phyloP scores from a whole-genome alignment of 2,113 vertebrate species.

The Rhynchomys soricoides region DNA sequence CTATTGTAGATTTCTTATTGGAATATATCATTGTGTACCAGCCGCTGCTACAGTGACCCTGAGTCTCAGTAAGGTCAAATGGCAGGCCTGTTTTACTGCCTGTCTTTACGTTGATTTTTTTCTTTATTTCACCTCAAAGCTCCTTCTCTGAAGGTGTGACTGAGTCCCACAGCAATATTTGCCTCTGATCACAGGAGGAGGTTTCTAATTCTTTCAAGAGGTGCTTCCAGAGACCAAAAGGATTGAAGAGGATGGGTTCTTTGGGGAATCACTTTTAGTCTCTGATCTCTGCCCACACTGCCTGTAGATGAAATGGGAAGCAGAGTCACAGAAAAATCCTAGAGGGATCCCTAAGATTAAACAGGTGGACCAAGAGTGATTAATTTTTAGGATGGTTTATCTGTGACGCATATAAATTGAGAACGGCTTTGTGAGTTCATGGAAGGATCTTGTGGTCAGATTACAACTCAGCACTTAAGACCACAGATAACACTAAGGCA shows the following conservation, averaged over 20 bases:
- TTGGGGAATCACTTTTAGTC: slow-evolving; percentile 18
- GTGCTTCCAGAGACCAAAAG: slow-evolving; percentile 49
- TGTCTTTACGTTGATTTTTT: slow-evolving; percentile 45
- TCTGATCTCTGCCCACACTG: slow-evolving; percentile 17
- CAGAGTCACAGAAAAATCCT: neutral
- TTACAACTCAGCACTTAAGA: slow-evolving; percentile 21
- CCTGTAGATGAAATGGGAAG: slow-evolving; percentile 28
- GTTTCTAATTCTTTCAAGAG: slow-evolving; percentile 57
- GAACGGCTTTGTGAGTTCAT: slow-evolving; percentile 3
- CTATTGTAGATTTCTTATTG: neutral
- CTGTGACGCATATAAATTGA: slow-evolving; percentile 20
- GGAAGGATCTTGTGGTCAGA: slow-evolving; percentile 12
- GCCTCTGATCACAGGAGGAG: neutral
- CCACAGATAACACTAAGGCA: neutral
- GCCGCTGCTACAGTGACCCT: neutral
- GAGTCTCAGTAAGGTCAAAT: neutral
- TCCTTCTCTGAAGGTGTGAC: slow-evolving; percentile 22
- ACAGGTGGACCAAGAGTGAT: neutral
- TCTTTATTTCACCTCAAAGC: slow-evolving; percentile 60
- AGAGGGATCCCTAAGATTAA: slow-evolving; percentile 51
- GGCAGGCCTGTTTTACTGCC: neutral
- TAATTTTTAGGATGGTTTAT: slow-evolving; percentile 49
- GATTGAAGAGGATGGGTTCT: slow-evolving; percentile 1
- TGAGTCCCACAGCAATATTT: neutral
- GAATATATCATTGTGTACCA: neutral